Percentiles rank a stretch among this genome's conserved stretches.
phyloP scores from a whole-genome alignment of 2,797 vertebrate species.

The Platalea minor region DNA sequence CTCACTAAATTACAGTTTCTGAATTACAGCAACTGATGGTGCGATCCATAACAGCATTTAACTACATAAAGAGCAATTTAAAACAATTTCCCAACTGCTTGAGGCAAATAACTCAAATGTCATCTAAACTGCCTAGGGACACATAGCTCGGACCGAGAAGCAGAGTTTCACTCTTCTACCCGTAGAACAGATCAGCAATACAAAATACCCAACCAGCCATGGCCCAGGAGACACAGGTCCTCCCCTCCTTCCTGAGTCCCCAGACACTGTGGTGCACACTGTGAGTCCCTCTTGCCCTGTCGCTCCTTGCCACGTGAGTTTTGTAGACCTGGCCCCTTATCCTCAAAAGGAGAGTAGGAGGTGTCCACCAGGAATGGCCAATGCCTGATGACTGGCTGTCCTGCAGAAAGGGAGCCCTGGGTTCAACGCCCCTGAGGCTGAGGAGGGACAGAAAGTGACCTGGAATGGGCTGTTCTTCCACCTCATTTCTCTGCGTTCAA shows the following conservation, averaged over 20 bases:
- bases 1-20: background rate
- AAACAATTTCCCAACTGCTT: background rate
- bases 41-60: background rate
- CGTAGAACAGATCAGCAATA: background rate
- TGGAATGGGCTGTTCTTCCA: background rate
- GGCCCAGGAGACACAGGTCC: background rate
- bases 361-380: background rate
- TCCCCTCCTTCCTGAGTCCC: background rate
- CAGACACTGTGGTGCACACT: background rate
- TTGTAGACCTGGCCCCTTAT: background rate
- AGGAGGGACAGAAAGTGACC: background rate
- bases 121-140: background rate
- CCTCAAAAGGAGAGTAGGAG: background rate
- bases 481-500: background rate
- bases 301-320: accelerated
- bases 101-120: background rate
- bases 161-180: background rate
- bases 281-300: background rate
- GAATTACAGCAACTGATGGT: background rate
- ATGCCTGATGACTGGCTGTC: background rate
- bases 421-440: background rate
- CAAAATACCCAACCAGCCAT: background rate
- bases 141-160: background rate
- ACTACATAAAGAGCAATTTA: background rate
- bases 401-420: background rate